A percentile compares a stretch with the other conserved stretches of the same genome.
Conservation (phyloP, 2,888 invertebrate species). For the Oscheius sp. region DNA sequence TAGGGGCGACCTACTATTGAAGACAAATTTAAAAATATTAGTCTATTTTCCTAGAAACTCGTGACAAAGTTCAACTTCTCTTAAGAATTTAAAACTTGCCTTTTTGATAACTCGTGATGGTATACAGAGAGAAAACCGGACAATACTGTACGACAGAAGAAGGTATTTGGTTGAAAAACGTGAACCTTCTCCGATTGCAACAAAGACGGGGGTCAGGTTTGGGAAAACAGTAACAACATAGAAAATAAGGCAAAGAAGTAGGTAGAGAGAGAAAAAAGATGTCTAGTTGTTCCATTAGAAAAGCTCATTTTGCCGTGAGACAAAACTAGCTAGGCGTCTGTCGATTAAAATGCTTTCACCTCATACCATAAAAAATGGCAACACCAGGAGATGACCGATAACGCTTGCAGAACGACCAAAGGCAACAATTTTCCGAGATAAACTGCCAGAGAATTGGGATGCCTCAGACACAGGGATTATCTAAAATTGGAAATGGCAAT, state of each 20-base stretch:
- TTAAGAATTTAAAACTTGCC: conserved; percentile 19
- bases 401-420: too few relatives aligned
- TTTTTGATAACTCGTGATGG: conserved; percentile 15
- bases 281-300: neutral
- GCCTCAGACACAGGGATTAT: too few relatives aligned
- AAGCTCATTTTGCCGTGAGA: neutral
- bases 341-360: too few relatives aligned
- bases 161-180: conserved; percentile 13
- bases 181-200: conserved; percentile 26
- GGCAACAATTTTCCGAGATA: too few relatives aligned
- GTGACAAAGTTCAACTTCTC: neutral
- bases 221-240: conserved; percentile 14
- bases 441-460: too few relatives aligned
- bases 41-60: too few relatives aligned
- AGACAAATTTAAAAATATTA: neutral
- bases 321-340: neutral
- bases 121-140: conserved; percentile 21
- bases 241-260: neutral
- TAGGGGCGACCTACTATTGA: neutral
- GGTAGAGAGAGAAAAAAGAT: neutral
- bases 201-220: neutral
- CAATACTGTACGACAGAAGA: conserved; percentile 27
- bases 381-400: too few relatives aligned
- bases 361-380: too few relatives aligned
- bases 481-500: too few relatives aligned